A percentile compares a stretch with the other conserved stretches of the same genome.
Evolutionary conservation across 2,113 vertebrate genomes (phyloP).

Genomic region (Trogon surrucura): DNA sequence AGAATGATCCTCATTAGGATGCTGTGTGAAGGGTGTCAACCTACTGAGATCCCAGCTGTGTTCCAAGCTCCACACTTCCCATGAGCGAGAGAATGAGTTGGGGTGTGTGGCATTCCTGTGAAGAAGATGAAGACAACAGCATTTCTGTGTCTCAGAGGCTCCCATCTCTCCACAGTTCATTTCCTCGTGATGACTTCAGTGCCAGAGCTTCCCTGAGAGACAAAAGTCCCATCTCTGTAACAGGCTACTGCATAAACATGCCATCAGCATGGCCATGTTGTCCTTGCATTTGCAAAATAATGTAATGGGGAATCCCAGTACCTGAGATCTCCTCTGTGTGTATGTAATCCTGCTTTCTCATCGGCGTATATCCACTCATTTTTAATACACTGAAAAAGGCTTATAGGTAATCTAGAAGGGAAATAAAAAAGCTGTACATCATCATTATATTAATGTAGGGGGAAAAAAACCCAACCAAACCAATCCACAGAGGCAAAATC

Average conservation of each 20-base stretch:
- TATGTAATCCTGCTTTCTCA: not conserved
- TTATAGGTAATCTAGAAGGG: not conserved
- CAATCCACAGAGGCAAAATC: not conserved
- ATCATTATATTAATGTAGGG: not conserved
- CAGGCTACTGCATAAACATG: not conserved
- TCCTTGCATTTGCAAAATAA: not conserved
- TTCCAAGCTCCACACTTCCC: not conserved
- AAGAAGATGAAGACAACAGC: not conserved
- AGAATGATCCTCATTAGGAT: not conserved
- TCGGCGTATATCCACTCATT: not conserved
- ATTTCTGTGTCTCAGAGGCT: not conserved
- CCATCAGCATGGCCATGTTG: not conserved
- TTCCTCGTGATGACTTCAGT: not conserved
- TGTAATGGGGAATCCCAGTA: not conserved
- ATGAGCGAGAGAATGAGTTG: not conserved
- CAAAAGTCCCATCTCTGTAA: not conserved
- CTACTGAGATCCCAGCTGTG: slow-evolving; percentile 5
- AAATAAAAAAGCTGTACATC: not conserved
- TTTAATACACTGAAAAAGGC: not conserved
- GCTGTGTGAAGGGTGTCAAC: not conserved
- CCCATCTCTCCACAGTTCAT: not conserved
- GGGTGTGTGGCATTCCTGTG: not conserved
- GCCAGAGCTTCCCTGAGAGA: not conserved
- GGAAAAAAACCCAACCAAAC: not conserved
- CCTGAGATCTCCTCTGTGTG: not conserved